Evolutionary conservation across 2,888 invertebrate species (phyloP), one percentile per base, ranked within the genome.

Genomic region (Cylloceria caligata): DNA sequence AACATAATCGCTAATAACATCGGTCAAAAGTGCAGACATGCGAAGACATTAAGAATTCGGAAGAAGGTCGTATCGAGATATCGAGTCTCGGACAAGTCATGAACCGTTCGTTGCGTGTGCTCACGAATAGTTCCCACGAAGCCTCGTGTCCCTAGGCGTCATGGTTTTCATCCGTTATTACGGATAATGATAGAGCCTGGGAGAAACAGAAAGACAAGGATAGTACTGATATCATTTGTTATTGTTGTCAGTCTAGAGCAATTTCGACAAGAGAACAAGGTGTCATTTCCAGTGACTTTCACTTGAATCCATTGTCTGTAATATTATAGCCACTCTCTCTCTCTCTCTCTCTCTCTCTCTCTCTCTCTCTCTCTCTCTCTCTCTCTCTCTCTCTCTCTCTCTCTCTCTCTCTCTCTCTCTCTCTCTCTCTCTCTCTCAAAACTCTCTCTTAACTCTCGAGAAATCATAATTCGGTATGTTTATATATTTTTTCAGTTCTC

Each of bases 131-230:
- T 75, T 80, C 69, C 39, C 69, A 80, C 74, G 80, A 34, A 79
- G 36, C 49, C 13, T 65, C 65, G 55, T 71, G 64, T 69, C 80
- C 75, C 55, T 69, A 47, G 80, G 75, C 64, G 74, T 39, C 68
- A 39, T 21, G 64, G 24, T 68, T 69, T 62, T 74, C 13, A 74
- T 45, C 52, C 67, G 80, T 68, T 74, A 80, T 80, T 80, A 80
- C 64, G 24, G 62, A 80, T 80, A 80, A 80, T 80, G 74, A 80
- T 62, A 67, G 39, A 62, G 74, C 69, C 39, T 64, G 3, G 24
- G 52, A 55, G 69, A 68, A 36, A 42, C 62, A 69, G 55, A n/a
- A 64, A 16, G 64, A 24, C 27, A 47, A 55, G 64, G 47, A 52
- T 74, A 64, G 39, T 39, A 55, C 49, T 39, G 52, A 74, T 74